phyloP scores from a whole-genome alignment of 2,888 invertebrate genomes.

The Cordilura impudica region DNA sequence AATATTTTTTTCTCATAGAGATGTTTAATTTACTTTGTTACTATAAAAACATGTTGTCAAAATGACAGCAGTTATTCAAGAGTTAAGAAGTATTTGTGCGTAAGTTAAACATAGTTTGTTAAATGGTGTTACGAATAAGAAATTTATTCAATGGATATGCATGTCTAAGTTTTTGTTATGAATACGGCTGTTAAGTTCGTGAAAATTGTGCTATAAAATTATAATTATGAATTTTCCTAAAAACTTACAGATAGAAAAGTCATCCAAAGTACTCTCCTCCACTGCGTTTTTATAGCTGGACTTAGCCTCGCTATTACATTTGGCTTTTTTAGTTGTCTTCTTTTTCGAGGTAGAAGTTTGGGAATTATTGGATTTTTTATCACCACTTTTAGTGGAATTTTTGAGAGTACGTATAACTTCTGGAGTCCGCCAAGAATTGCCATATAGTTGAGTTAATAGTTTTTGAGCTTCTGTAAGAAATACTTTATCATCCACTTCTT shows the following conservation, averaged over 20 bases:
- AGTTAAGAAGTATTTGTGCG: no score
- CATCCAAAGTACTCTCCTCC: conserved; percentile 70
- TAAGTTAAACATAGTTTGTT: no score
- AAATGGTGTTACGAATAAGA: no score
- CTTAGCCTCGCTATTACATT: not conserved
- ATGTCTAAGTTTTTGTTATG: no score
- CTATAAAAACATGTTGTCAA: no score
- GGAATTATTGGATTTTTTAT: conserved; percentile 23
- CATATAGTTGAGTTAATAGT: conserved; percentile 74
- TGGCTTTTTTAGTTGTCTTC: not conserved
- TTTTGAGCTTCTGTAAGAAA: conserved; percentile 71
- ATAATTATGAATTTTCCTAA: no score
- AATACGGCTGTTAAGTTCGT: no score
- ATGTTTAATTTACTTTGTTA: no score
- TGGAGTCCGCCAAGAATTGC: conserved; percentile 76
- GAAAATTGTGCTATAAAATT: no score
- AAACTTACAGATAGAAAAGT: conserved; percentile 74
- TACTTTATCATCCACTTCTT: conserved; percentile 60
- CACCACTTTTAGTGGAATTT: conserved; percentile 65
- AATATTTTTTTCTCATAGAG: no score
- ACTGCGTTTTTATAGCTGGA: conserved; percentile 7
- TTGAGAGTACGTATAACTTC: conserved; percentile 73
- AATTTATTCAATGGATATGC: not conserved
- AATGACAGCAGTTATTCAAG: no score
- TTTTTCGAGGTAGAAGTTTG: conserved; percentile 11